A percentile compares a stretch with the other conserved stretches of the same genome.
Evolutionary conservation across 2,797 vertebrate genomes (phyloP).

Genomic region (Strix occidentalis): DNA sequence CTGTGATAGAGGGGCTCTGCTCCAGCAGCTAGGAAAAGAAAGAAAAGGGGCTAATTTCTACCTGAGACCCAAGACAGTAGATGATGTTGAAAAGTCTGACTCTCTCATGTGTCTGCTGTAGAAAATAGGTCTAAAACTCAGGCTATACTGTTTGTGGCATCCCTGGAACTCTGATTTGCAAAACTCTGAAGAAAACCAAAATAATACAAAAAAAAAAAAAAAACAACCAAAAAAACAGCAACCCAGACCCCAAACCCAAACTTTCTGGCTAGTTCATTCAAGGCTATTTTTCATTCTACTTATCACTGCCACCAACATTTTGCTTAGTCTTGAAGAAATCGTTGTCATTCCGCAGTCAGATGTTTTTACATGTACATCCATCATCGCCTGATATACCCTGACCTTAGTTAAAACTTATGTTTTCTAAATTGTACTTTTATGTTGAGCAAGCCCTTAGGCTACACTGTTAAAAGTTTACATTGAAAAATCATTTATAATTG

Average conservation of each 20-base stretch:
- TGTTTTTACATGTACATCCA: slow-evolving; percentile 33
- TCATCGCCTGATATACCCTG: slow-evolving; percentile 59
- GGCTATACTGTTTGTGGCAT: neutral
- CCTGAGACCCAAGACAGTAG: neutral
- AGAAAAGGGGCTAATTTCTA: neutral
- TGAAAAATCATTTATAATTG: slow-evolving; percentile 75
- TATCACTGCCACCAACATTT: slow-evolving; percentile 51
- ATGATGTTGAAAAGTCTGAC: neutral
- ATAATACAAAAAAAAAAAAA: neutral
- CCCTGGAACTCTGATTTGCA: neutral
- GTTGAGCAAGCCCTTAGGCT: slow-evolving; percentile 73
- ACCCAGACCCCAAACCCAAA: neutral
- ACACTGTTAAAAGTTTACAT: slow-evolving; percentile 75
- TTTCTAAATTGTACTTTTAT: slow-evolving; percentile 77
- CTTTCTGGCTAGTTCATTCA: neutral
- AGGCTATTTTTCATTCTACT: slow-evolving; percentile 36
- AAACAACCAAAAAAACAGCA: neutral
- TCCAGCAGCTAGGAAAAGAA: neutral
- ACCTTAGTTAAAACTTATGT: slow-evolving; percentile 72
- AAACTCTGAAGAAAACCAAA: neutral
- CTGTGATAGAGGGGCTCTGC: neutral
- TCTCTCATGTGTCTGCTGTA: neutral
- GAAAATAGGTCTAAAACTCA: neutral
- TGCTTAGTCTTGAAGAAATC: slow-evolving; percentile 68
- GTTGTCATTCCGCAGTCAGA: slow-evolving; percentile 45